Evolutionary conservation across 2,797 vertebrate genomes (phyloP), one percentile per base, ranked within the genome.

Genomic region (Enteromius mattozi): DNA sequence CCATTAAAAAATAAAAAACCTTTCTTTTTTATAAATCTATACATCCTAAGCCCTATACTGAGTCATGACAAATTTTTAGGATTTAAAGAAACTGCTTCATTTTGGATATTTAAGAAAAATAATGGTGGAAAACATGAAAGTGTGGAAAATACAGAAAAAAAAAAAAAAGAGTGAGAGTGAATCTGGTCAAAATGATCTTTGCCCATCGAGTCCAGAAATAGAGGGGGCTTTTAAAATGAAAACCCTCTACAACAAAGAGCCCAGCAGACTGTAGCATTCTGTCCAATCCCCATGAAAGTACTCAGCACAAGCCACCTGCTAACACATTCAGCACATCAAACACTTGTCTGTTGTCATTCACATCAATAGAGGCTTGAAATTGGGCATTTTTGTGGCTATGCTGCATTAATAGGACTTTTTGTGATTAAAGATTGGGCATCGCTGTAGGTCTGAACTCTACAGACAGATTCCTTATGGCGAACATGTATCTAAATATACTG

Each of bases 141-240:
- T 63, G 24, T 69, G 75, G 47, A 40, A 27, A 68, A 78, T 68
- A 45, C 10, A 45, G 42, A 45, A 42, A 37, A 86, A 87, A 61
- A 61, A 24, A 61, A 63, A 49, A 51, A 80, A 89, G 49, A 88
- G 80, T 76, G 65, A 82, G 70, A 86, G 81, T 40, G 40, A 89
- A 89, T 87, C 87, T 71, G 16, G 88, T 91, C 77, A 77, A 81
- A 89, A 88, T 91, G 87, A 90, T 88, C 80, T 90, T 86, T 91
- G 78, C 83, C 88, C 66, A 88, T 51, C 30, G 78, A 82, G 85
- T 88, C 88, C 85, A 86, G 75, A 90, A 76, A 86, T 79, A 90
- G 37, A 84, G 19, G 33, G 82, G 56, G 49, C 80, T 89, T 85
- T 88, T 77, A 85, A 86, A 81, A 89, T 65, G 83, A 89, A 91